Evolutionary conservation across 2,888 invertebrate genomes (phyloP).

Genomic region (Sphecodes monilicornis): DNA sequence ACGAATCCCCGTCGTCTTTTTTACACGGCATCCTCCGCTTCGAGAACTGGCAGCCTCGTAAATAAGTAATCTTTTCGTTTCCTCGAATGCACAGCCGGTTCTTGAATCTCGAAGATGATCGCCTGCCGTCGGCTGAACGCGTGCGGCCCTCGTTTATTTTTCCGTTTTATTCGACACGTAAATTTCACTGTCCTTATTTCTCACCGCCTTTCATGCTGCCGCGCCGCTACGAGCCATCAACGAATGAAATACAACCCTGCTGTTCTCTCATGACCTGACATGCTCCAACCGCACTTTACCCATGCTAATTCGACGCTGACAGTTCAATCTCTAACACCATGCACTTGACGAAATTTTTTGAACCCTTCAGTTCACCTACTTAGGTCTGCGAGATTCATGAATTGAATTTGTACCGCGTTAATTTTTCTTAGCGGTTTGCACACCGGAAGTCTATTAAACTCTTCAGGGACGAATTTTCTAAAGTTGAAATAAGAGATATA

Average conservation of each 20-base stretch:
- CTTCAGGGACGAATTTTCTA: no score
- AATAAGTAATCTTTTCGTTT: slow-evolving; percentile 72
- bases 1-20: slow-evolving; percentile 20
- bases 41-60: slow-evolving; percentile 41
- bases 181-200: slow-evolving; percentile 60
- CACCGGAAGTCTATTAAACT: no score
- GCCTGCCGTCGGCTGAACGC: slow-evolving; percentile 21
- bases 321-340: neutral
- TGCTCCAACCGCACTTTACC: slow-evolving; percentile 10
- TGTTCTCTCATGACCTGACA: slow-evolving; percentile 33
- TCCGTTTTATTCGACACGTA: slow-evolving; percentile 63
- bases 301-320: neutral
- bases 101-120: slow-evolving; percentile 56
- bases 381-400: neutral
- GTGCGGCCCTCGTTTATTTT: slow-evolving; percentile 62
- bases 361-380: neutral
- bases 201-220: neutral
- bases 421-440: no score
- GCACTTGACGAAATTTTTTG: neutral
- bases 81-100: slow-evolving; percentile 53
- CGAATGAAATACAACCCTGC: slow-evolving; percentile 56
- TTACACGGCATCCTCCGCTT: neutral
- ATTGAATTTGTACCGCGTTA: neutral
- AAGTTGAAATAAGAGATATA: no score
- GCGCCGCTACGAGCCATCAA: slow-evolving; percentile 25